These are phyloP conservation scores for Trematomus loennbergii DNA, from an alignment of 2,113 vertebrate genomes.

Conservation along the genomic window DNA sequence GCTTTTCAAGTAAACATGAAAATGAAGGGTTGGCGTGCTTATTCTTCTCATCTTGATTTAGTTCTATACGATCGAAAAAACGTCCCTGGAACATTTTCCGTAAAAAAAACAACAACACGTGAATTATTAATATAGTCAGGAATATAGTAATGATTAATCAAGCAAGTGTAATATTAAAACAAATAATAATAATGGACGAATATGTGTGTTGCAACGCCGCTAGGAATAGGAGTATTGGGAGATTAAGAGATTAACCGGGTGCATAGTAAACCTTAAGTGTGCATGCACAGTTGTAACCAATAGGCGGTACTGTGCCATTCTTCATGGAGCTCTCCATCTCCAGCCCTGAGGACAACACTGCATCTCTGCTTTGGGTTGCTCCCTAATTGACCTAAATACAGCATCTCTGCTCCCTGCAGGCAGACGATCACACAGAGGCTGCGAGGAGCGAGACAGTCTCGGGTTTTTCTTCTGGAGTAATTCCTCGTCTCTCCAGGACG, in stretches of 20 bases:
- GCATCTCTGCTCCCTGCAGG: conserved; percentile 75
- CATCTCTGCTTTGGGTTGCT: conserved; percentile 82
- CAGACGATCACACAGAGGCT: conserved; percentile 68
- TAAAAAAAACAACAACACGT: too few species aligned
- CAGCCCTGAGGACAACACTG: conserved; percentile 73
- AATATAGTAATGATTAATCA: too few species aligned
- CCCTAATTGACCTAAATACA: conserved; percentile 90
- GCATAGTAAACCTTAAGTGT: conserved; percentile 25
- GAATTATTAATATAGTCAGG: too few species aligned
- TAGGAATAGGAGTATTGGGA: not conserved
- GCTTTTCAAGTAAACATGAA: too few species aligned
- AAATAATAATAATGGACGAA: too few species aligned
- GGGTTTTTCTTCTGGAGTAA: conserved; percentile 54
- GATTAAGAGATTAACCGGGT: not conserved
- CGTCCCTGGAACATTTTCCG: too few species aligned
- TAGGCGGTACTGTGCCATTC: conserved; percentile 80
- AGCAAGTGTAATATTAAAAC: too few species aligned
- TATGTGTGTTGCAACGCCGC: too few species aligned
- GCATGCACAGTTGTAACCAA: conserved; percentile 75
- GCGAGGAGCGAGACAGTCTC: conserved; percentile 44
- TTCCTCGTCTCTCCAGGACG: conserved; percentile 62
- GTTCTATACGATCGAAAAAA: too few species aligned
- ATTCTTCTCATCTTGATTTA: too few species aligned
- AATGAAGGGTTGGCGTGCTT: too few species aligned
- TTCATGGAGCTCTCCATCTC: conserved; percentile 60